phyloP scores from a whole-genome alignment of 2,113 vertebrate species.

The Melanerpes formicivorus region DNA sequence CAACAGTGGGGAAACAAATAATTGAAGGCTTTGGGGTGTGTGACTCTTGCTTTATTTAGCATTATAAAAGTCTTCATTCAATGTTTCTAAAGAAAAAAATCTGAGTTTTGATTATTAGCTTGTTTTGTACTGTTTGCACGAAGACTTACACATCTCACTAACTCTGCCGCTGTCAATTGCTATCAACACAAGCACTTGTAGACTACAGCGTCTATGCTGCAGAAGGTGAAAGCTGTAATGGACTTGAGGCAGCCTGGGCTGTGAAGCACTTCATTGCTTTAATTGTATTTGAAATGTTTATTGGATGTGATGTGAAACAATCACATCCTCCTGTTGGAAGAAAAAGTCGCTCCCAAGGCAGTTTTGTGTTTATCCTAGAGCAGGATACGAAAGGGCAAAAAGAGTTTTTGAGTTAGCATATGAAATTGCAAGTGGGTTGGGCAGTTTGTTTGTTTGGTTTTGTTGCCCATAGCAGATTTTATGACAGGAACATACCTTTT shows the following conservation, averaged over 20 bases:
- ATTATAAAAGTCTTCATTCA: background rate
- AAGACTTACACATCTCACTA: background rate
- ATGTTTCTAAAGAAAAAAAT: background rate
- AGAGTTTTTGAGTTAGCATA: too few relatives aligned
- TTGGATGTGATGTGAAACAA: background rate
- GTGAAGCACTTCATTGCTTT: background rate
- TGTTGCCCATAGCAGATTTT: background rate
- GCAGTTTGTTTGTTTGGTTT: too few relatives aligned
- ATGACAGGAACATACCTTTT: background rate
- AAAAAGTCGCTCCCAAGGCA: background rate
- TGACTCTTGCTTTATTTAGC: background rate
- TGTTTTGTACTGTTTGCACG: background rate
- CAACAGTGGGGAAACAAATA: background rate
- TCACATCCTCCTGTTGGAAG: background rate
- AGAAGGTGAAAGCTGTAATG: background rate
- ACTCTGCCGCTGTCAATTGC: background rate
- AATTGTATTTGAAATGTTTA: background rate
- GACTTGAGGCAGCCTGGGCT: background rate
- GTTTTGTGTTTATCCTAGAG: background rate
- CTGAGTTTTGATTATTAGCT: background rate
- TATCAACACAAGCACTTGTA: background rate
- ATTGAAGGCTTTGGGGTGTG: background rate
- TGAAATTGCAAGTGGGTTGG: too few relatives aligned
- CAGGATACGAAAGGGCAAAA: background rate
- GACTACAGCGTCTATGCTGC: background rate